Conservation (phyloP, 1,140 invertebrate genomes). For the Heliconius hermathena region DNA sequence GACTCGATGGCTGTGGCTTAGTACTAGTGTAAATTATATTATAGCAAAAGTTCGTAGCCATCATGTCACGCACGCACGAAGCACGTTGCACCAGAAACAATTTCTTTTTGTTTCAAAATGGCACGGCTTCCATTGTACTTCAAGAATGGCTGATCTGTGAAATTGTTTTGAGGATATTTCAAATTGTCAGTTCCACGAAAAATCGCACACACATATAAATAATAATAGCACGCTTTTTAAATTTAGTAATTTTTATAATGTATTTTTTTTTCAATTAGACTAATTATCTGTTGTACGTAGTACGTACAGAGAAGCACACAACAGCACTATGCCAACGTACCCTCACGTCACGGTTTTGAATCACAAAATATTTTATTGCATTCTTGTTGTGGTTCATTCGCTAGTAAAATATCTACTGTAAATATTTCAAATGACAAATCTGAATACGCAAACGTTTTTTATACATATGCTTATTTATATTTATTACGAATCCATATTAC, state of each 20-base stretch:
- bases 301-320: background rate
- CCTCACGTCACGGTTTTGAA: slow-evolving; percentile 5
- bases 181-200: background rate
- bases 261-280: background rate
- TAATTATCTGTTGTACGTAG: background rate
- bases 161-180: background rate
- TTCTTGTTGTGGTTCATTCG: background rate
- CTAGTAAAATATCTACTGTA: background rate
- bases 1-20: slow-evolving; percentile 60
- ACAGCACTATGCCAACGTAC: background rate
- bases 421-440: background rate
- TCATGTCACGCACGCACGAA: slow-evolving; percentile 44
- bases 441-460: background rate
- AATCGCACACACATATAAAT: slow-evolving; percentile 14
- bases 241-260: background rate
- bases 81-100: slow-evolving; percentile 33
- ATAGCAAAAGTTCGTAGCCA: slow-evolving; percentile 38
- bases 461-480: background rate
- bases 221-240: slow-evolving; percentile 22
- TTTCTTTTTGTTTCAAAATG: background rate
- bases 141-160: slow-evolving; percentile 7
- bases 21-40: background rate
- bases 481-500: background rate
- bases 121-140: slow-evolving; percentile 12
- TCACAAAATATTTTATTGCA: background rate